These are phyloP conservation scores for Anthopleura xanthogrammica DNA, from an alignment of 92 coral and sea anemone species.

Conservation along the genomic window DNA sequence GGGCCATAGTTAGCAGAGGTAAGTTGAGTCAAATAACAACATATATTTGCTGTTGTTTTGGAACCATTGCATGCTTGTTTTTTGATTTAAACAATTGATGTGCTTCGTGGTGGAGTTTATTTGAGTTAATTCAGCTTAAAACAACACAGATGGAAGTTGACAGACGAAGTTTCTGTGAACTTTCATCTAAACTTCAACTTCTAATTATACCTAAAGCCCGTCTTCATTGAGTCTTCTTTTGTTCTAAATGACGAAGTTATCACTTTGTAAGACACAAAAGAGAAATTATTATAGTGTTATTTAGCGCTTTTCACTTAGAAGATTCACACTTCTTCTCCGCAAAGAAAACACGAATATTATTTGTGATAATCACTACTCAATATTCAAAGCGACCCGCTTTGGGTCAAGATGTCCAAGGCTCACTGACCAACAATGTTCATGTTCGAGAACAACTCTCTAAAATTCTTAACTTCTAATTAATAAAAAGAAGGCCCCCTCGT, in stretches of 20 bases:
- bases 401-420: conserved; percentile 5
- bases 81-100: conserved; percentile 18
- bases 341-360: conserved; percentile 9
- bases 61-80: conserved; percentile 13
- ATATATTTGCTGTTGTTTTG: conserved; percentile 9
- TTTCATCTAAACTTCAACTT: conserved; percentile 1
- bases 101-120: conserved; percentile 5
- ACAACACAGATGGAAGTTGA: neutral
- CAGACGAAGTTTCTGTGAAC: conserved; percentile 11
- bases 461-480: neutral
- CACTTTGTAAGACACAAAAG: conserved; percentile 23
- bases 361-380: conserved; percentile 4
- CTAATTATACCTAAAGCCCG: neutral
- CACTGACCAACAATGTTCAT: conserved; percentile 16
- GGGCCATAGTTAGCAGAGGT: conserved; percentile 16
- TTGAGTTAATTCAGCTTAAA: neutral
- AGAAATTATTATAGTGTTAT: conserved; percentile 14
- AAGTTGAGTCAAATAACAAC: conserved; percentile 3
- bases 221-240: conserved; percentile 8
- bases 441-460: neutral
- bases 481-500: conserved; percentile 5
- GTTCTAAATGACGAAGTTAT: neutral
- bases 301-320: conserved; percentile 18
- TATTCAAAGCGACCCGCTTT: conserved; percentile 12
- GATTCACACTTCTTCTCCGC: neutral